phyloP scores from a whole-genome alignment of 1,140 invertebrate genomes.

The Fopius arisanus region DNA sequence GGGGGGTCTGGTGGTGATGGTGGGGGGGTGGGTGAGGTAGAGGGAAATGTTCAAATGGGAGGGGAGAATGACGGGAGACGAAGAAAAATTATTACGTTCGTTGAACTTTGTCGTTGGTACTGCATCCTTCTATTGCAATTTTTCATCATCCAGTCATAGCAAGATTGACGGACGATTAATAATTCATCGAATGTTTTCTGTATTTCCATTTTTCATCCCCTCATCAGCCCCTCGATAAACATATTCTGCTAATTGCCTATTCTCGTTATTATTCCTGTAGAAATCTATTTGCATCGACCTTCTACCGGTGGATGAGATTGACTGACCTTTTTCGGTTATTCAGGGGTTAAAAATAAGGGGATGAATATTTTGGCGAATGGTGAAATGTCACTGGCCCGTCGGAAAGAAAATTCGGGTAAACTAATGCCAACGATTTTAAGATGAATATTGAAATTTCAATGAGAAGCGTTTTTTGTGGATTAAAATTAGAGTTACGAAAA shows the following conservation, averaged over 20 bases:
- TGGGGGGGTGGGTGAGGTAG: background rate
- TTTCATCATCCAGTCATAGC: background rate
- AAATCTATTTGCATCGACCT: background rate
- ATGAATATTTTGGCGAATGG: background rate
- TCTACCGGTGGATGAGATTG: background rate
- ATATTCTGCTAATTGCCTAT: too few relatives aligned
- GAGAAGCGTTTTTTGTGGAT: too few relatives aligned
- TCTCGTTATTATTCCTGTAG: too few relatives aligned
- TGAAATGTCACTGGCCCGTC: background rate
- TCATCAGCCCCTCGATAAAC: too few relatives aligned
- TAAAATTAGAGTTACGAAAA: too few relatives aligned
- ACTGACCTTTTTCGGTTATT: background rate
- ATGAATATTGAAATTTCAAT: conserved; percentile 24
- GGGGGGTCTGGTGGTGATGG: background rate
- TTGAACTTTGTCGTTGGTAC: conserved; percentile 27
- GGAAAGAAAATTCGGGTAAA: background rate
- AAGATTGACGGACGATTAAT: conserved; percentile 2
- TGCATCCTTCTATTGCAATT: background rate
- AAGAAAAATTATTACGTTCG: conserved; percentile 25
- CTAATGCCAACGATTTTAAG: conserved; percentile 7
- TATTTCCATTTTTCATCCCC: too few relatives aligned
- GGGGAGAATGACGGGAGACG: background rate
- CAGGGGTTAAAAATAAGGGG: background rate
- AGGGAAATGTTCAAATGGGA: conserved; percentile 6
- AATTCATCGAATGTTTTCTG: too few relatives aligned